Conservation (phyloP, 2,113 vertebrate genomes). For the Plecturocebus donacophilus region DNA sequence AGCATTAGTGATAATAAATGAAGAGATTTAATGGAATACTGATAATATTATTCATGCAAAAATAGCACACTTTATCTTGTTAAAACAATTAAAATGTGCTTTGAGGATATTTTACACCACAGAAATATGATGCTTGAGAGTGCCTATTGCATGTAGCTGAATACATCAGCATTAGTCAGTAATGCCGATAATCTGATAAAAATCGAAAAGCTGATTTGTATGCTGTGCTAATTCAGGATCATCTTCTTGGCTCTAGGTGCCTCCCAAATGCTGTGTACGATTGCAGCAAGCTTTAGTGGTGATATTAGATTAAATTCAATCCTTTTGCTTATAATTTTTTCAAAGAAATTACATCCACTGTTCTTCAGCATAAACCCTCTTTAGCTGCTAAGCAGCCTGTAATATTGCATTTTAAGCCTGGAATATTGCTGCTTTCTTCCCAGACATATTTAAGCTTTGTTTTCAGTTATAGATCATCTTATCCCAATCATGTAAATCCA, state of each 20-base stretch:
- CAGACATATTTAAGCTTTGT: conserved; percentile 78
- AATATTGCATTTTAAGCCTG: conserved; percentile 78
- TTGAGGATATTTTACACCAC: conserved; percentile 75
- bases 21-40: conserved; percentile 85
- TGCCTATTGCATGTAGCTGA: conserved; percentile 76
- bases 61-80: conserved; percentile 83
- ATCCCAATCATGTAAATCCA: conserved; percentile 53
- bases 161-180: conserved; percentile 84
- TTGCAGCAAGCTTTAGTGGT: conserved; percentile 87
- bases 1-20: conserved; percentile 95
- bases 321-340: conserved; percentile 90
- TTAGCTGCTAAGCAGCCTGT: conserved; percentile 81
- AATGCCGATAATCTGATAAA: conserved; percentile 92
- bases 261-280: conserved; percentile 83
- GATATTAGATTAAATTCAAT: conserved; percentile 95
- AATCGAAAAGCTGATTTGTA: conserved; percentile 90
- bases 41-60: conserved; percentile 88
- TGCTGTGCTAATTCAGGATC: conserved; percentile 91
- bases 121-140: conserved; percentile 80
- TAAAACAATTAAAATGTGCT: conserved; percentile 85
- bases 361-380: conserved; percentile 87
- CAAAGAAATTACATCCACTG: conserved; percentile 91
- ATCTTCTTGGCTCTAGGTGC: conserved; percentile 86
- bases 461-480: conserved; percentile 65
- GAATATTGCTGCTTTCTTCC: conserved; percentile 71